phyloP scores from a whole-genome alignment of 2,797 vertebrate species.

The Heteromormyrus szaboi region DNA sequence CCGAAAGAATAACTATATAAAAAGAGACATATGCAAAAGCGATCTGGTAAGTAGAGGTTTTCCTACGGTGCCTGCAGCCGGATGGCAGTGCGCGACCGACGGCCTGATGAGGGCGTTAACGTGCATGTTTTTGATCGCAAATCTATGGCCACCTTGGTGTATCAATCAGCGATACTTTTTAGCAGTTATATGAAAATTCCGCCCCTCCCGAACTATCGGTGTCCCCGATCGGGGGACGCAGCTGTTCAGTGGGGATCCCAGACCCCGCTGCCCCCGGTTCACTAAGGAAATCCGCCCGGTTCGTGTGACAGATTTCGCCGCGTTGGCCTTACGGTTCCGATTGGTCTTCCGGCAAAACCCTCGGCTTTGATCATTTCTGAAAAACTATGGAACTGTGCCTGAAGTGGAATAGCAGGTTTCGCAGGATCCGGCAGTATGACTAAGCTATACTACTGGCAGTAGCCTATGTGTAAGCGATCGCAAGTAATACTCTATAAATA shows the following conservation, averaged over 20 bases:
- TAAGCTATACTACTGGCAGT: neutral
- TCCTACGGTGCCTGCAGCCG: neutral
- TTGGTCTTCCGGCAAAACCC: neutral
- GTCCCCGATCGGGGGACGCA: neutral
- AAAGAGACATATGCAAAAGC: neutral
- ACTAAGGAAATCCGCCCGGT: neutral
- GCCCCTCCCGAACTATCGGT: neutral
- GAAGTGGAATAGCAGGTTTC: neutral
- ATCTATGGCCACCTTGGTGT: neutral
- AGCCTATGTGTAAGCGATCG: neutral
- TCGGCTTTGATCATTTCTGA: neutral
- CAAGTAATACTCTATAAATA: neutral
- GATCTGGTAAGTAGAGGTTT: neutral
- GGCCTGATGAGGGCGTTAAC: neutral
- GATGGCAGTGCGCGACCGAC: neutral
- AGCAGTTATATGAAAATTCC: neutral
- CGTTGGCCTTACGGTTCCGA: neutral
- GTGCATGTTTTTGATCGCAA: neutral
- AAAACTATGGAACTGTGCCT: neutral
- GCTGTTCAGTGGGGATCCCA: neutral
- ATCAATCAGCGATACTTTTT: neutral
- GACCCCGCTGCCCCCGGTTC: neutral
- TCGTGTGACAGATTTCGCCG: neutral
- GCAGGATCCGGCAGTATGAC: neutral
- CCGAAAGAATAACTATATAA: neutral